Percentiles rank a stretch among this genome's conserved stretches.
Evolutionary conservation across 2,888 invertebrate species (phyloP).

Genomic region (Trissolcus brochymenae): DNA sequence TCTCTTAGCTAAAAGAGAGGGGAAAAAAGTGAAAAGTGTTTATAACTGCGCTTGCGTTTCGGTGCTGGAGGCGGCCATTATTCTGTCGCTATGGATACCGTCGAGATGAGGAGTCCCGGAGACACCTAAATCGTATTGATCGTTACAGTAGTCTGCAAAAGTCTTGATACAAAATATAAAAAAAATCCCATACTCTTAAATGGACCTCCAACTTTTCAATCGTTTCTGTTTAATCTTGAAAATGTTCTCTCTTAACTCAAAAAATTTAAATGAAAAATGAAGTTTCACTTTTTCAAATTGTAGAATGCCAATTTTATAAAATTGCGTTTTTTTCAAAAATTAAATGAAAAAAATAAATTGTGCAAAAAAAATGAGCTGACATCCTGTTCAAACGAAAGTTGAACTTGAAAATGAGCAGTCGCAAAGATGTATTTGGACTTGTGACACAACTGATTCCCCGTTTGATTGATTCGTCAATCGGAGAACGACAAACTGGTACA

Average conservation of each 20-base stretch:
- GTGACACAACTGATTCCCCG: slow-evolving; percentile 12
- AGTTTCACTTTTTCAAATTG: too few relatives aligned
- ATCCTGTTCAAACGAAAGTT: neutral
- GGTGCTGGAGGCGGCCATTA: slow-evolving; percentile 67
- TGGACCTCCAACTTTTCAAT: neutral
- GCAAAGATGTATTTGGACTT: slow-evolving; percentile 7
- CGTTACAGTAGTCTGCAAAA: slow-evolving; percentile 47
- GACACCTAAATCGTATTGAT: slow-evolving; percentile 67
- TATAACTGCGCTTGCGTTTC: slow-evolving; percentile 53
- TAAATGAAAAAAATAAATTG: neutral
- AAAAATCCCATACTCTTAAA: neutral
- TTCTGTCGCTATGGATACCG: slow-evolving; percentile 71
- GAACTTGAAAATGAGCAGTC: slow-evolving; percentile 13
- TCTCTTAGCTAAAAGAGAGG: neutral
- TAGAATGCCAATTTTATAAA: too few relatives aligned
- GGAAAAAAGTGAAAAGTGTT: too few relatives aligned
- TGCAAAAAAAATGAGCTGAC: neutral
- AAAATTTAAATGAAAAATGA: neutral
- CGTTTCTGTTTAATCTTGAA: neutral
- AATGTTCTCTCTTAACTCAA: too few relatives aligned
- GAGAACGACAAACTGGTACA: slow-evolving; percentile 43
- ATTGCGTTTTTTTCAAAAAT: neutral
- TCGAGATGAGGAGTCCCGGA: slow-evolving; percentile 66
- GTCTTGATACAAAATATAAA: slow-evolving; percentile 23
- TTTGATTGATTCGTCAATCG: slow-evolving; percentile 42